phyloP scores from a whole-genome alignment of 2,888 invertebrate species.

The Hyppa rectilinea region DNA sequence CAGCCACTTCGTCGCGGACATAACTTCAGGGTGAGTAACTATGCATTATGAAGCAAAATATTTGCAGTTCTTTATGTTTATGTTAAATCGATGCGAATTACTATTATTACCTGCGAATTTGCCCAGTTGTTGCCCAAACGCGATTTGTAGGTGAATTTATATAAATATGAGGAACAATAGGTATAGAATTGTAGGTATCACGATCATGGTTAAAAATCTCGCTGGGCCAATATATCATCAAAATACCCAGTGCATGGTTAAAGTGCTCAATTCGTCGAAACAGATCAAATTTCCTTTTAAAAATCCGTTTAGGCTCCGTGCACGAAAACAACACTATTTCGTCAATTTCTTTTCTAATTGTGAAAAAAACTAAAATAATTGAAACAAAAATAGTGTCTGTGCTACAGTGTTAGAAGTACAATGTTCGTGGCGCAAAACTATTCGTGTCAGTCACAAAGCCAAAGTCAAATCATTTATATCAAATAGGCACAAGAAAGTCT shows the following conservation, averaged over 20 bases:
- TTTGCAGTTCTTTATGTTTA: background rate
- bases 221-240: background rate
- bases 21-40: conserved; percentile 91
- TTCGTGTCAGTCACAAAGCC: too few species aligned
- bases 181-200: background rate
- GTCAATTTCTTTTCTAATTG: too few species aligned
- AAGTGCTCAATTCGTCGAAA: background rate
- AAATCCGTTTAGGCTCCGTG: too few species aligned
- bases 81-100: conserved; percentile 21
- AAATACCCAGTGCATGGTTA: background rate
- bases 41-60: background rate
- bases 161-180: background rate
- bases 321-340: too few species aligned
- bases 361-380: too few species aligned
- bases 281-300: background rate
- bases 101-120: background rate
- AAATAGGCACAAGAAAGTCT: too few species aligned
- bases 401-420: too few species aligned
- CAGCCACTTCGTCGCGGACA: conserved; percentile 92
- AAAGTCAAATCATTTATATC: too few species aligned
- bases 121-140: background rate
- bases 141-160: background rate
- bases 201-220: background rate
- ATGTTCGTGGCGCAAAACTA: too few species aligned
- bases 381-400: too few species aligned